phyloP scores from a whole-genome alignment of 2,888 invertebrate species.

The Lithophane ornitopus region DNA sequence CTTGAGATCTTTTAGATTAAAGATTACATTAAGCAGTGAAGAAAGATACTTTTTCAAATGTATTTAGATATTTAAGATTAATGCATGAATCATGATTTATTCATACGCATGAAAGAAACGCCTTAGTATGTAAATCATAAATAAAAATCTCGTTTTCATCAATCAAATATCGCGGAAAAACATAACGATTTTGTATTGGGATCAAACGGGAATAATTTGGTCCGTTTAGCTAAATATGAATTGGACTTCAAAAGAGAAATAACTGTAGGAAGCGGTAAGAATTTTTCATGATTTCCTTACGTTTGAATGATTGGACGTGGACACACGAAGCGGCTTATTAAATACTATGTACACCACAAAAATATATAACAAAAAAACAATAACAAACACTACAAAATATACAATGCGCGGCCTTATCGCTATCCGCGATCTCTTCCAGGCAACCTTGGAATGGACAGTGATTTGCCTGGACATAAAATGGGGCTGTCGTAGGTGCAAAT shows the following conservation, averaged over 20 bases:
- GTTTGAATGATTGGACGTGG: conserved; percentile 17
- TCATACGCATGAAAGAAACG: conserved; percentile 17
- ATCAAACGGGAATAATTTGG: conserved; percentile 40
- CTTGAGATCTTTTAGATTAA: neutral
- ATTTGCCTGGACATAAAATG: too few relatives aligned
- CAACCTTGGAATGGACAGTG: too few relatives aligned
- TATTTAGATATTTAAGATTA: neutral
- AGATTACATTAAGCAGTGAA: neutral
- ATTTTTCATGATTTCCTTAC: conserved; percentile 11
- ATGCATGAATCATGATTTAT: conserved; percentile 36
- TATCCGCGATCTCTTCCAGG: too few relatives aligned
- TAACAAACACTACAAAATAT: too few relatives aligned
- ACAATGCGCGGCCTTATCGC: too few relatives aligned
- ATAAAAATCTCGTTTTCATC: conserved; percentile 43
- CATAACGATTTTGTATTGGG: conserved; percentile 30
- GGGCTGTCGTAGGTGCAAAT: too few relatives aligned
- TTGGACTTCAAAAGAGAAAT: conserved; percentile 44
- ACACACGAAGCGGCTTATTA: neutral
- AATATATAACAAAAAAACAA: too few relatives aligned
- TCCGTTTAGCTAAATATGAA: conserved; percentile 3
- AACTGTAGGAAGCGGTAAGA: neutral
- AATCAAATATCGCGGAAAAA: conserved; percentile 51
- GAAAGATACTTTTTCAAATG: conserved; percentile 15
- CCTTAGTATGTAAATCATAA: conserved; percentile 31
- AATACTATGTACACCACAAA: too few relatives aligned